phyloP scores from a whole-genome alignment of 2,797 vertebrate species.

The Bradypodion ventrale region DNA sequence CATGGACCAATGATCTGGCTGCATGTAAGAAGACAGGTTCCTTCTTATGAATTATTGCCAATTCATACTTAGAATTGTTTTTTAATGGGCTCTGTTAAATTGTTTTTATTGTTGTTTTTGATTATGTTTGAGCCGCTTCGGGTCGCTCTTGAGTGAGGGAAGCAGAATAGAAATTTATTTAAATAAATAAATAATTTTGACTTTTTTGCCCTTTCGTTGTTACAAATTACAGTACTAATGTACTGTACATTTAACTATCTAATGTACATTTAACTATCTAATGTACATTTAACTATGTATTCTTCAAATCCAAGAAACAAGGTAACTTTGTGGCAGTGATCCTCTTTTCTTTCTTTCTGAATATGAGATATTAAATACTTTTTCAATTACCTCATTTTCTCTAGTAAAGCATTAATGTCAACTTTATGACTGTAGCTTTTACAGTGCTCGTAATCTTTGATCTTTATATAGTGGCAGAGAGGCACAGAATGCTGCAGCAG shows the following conservation, averaged over 20 bases:
- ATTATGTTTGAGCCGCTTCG: too few relatives aligned
- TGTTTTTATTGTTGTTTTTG: too few relatives aligned
- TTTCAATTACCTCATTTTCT: background rate
- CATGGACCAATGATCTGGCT: too few relatives aligned
- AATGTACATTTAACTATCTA: background rate
- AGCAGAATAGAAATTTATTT: too few relatives aligned
- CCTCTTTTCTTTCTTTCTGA: background rate
- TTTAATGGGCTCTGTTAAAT: too few relatives aligned
- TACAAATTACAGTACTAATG: background rate
- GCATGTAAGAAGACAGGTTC: too few relatives aligned
- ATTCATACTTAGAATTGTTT: too few relatives aligned
- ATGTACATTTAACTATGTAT: background rate
- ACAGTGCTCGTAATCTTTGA: background rate
- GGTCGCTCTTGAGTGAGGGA: too few relatives aligned
- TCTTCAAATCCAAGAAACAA: background rate
- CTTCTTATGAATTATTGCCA: too few relatives aligned
- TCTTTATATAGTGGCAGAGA: background rate
- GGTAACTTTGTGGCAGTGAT: constrained; percentile 1
- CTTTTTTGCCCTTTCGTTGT: background rate
- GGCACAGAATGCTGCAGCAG: background rate
- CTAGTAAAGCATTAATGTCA: background rate
- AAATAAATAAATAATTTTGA: background rate
- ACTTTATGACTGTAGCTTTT: background rate
- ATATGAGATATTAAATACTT: background rate
- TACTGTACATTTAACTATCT: background rate